Evolutionary conservation across 2,888 invertebrate genomes (phyloP), one percentile per base, ranked within the genome.

Genomic region (Helleia helle): DNA sequence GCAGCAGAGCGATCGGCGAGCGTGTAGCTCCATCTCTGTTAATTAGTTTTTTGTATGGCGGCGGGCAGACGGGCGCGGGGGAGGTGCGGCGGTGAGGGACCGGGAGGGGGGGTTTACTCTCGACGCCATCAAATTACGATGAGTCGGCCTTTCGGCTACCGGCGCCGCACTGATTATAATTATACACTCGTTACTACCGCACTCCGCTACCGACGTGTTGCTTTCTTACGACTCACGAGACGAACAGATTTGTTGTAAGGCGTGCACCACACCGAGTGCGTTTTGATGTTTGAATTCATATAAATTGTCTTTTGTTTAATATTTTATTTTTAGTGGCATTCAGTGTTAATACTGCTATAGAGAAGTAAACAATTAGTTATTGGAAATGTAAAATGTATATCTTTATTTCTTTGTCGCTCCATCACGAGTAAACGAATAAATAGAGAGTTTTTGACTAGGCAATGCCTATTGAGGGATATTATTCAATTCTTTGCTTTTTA

Each of bases 41-140:
- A 83, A 83, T 83, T 83, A 83, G 83, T 81, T 83, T 83, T 83
- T 83, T 83, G 77, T 80, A 63, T 56, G 61, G 56, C 18, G 30
- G 24, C 24, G 69, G 70, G 67, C 68, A 74, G 77, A 71, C 56
- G 34, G 4, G 7, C 11, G 5, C 71, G 65, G 59, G 30, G 14
- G 14, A 68, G 69, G 68, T 69, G 71, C 75, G 77, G 71, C 56
- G 4, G 13, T n/a, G 17, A 9, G 9, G 6, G 24, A n/a, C n/a
- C 29, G 29, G 69, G 70, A 68, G 69, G 71, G 77, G 77, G 71
- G 56, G 22, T 2, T 22, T n/a, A 9, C 71, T 65, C 59, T 69
- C 71, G 81, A 80, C 83, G 83, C 83, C 83, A 79, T 81, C 83
- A 83, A 83, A 81, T 83, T 84, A 84, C 83, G 80, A 83, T 81